A percentile compares a stretch with the other conserved stretches of the same genome.
Conservation (phyloP, 2,797 vertebrate genomes). For the Halcyon smyrnensis region DNA sequence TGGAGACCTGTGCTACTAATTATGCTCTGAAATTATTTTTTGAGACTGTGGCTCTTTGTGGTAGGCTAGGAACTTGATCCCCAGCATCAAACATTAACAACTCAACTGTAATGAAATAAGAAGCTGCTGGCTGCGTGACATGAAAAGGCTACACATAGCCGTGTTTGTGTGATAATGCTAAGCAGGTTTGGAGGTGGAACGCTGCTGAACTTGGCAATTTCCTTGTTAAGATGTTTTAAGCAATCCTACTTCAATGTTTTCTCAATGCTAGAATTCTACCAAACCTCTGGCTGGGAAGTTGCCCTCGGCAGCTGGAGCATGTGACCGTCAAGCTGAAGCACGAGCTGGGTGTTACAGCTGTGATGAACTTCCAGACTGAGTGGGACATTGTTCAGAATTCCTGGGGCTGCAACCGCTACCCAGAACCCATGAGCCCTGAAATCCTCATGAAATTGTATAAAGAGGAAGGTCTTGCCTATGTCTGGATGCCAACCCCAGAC, state of each 20-base stretch:
- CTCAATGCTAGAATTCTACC: conserved; percentile 86
- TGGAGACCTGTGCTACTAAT: background rate
- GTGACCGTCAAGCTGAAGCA: conserved; percentile 93
- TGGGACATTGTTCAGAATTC: conserved; percentile 93
- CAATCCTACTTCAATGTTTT: background rate
- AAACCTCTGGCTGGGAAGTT: conserved; percentile 94
- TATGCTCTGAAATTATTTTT: background rate
- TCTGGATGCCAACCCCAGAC: conserved; percentile 96
- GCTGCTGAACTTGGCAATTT: background rate
- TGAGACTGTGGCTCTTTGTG: background rate
- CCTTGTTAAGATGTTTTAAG: background rate
- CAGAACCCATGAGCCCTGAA: conserved; percentile 87
- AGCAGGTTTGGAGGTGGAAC: background rate
- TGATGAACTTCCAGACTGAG: conserved; percentile 98
- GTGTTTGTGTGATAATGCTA: background rate
- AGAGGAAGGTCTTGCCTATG: conserved; percentile 89
- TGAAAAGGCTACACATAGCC: background rate
- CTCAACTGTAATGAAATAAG: background rate
- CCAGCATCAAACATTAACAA: background rate
- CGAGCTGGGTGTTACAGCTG: conserved; percentile 90
- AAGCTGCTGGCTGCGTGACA: background rate
- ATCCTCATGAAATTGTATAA: conserved; percentile 90
- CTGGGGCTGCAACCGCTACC: conserved; percentile 87
- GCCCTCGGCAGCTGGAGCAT: conserved; percentile 92
- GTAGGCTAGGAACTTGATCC: background rate